Conservation (phyloP, 2,797 vertebrate species). For the Scolopax bukidnonensis region DNA sequence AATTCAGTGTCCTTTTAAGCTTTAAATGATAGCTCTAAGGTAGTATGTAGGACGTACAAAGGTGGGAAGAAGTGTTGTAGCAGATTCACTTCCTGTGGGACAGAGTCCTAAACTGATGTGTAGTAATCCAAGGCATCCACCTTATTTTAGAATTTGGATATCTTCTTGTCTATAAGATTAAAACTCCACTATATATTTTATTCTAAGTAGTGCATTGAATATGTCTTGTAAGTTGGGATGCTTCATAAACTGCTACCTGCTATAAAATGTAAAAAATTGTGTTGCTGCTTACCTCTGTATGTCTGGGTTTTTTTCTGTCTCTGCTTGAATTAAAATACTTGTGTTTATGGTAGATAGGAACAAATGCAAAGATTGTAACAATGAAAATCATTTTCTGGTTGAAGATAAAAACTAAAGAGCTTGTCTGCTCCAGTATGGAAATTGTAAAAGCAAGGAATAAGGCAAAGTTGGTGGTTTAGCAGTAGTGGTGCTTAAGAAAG, state of each 20-base stretch:
- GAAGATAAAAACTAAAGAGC: neutral
- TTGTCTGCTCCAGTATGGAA: neutral
- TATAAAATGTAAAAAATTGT: neutral
- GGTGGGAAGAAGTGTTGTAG: neutral
- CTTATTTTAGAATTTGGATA: constrained; percentile 31
- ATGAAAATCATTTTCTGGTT: neutral
- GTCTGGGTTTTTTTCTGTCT: neutral
- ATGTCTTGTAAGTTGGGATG: neutral
- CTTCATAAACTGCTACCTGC: neutral
- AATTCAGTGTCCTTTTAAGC: constrained; percentile 16
- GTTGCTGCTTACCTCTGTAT: neutral
- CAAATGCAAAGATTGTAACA: neutral
- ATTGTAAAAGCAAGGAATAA: neutral
- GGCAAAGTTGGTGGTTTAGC: neutral
- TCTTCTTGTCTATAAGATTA: constrained; percentile 32
- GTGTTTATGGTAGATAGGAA: neutral
- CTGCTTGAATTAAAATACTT: neutral
- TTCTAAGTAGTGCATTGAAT: neutral
- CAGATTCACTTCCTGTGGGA: constrained; percentile 22
- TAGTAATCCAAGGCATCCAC: constrained; percentile 12
- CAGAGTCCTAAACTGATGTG: constrained; percentile 9
- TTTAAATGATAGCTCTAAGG: constrained; percentile 1
- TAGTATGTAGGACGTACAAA: neutral
- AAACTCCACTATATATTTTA: constrained; percentile 23
- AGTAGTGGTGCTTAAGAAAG: neutral